A percentile compares a stretch with the other conserved stretches of the same genome.
phyloP scores from a whole-genome alignment of 2,113 vertebrate genomes.

The Megaceryle maxima region DNA sequence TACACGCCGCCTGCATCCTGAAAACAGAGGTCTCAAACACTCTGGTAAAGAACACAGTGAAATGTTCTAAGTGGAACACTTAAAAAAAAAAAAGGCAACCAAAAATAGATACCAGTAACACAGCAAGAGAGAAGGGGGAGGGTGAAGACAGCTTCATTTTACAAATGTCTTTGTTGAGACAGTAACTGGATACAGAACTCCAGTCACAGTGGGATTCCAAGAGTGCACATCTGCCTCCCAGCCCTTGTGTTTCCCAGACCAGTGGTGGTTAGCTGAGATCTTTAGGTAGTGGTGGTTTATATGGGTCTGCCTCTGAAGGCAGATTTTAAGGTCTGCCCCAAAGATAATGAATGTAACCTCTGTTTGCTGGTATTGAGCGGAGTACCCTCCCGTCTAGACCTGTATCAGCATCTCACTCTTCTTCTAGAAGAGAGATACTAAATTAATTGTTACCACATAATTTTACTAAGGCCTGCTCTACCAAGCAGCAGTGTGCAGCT shows the following conservation, averaged over 20 bases:
- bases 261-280: not conserved
- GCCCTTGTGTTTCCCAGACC: not conserved
- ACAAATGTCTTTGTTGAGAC: constrained; percentile 56
- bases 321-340: not conserved
- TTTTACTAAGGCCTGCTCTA: not conserved
- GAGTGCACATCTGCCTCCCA: constrained; percentile 57
- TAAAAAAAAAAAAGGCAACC: not conserved
- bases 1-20: accelerated
- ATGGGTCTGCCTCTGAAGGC: not conserved
- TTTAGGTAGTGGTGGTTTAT: not conserved
- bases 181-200: constrained; percentile 63
- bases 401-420: not conserved
- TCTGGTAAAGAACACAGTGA: not conserved
- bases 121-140: constrained; percentile 41
- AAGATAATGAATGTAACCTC: not conserved
- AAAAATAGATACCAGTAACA: constrained; percentile 55
- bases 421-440: not conserved
- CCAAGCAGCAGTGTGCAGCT: not conserved
- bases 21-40: not conserved
- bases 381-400: not conserved
- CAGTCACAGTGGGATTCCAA: constrained; percentile 31
- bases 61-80: constrained; percentile 20
- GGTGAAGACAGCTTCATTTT: constrained; percentile 50
- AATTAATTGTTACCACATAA: not conserved
- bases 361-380: not conserved